Evolutionary conservation across 2,797 vertebrate genomes (phyloP).

Genomic region (Chiloscyllium punctatum): DNA sequence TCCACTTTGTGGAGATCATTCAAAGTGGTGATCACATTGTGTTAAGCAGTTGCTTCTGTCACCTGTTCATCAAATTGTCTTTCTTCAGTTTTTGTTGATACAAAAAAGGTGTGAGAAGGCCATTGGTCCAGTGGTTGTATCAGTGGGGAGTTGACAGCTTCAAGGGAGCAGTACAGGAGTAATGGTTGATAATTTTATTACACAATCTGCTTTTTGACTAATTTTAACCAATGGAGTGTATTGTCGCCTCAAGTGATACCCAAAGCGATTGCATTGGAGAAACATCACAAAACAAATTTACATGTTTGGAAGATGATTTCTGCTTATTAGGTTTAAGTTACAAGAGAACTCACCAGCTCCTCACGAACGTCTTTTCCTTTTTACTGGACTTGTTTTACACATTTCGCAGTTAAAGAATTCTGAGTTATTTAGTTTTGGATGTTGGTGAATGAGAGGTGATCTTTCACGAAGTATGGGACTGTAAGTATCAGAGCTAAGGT

Average conservation of each 20-base stretch:
- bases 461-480: not conserved
- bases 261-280: not conserved
- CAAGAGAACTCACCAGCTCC: not conserved
- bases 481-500: not conserved
- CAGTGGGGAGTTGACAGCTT: not conserved
- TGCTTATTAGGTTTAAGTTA: not conserved
- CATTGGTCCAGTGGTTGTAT: not conserved
- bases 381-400: not conserved
- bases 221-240: not conserved
- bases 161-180: not conserved
- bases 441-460: not conserved
- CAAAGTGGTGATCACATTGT: not conserved
- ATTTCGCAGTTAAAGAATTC: not conserved
- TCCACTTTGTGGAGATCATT: not conserved
- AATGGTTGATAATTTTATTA: not conserved
- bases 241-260: not conserved
- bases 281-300: not conserved
- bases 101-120: not conserved
- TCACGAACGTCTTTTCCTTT: not conserved
- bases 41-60: not conserved
- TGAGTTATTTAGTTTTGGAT: not conserved
- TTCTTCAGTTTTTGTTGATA: not conserved
- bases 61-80: not conserved
- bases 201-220: not conserved
- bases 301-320: not conserved